Conservation (phyloP, 2,113 vertebrate species). For the Archilochus colubris region DNA sequence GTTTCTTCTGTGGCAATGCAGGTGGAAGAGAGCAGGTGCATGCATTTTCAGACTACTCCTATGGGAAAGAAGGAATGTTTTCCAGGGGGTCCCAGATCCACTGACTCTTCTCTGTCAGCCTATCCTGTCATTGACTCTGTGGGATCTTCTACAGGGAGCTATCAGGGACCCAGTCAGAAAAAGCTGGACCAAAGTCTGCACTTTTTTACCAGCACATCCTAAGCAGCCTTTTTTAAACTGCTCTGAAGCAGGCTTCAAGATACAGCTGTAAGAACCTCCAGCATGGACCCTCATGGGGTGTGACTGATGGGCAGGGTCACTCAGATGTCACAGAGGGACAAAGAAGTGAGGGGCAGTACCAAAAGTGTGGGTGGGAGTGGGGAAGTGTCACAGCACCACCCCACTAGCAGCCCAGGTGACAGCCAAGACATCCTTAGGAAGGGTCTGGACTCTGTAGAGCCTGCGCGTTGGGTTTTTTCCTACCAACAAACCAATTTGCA, state of each 20-base stretch:
- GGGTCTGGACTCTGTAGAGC: background rate
- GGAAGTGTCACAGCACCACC: background rate
- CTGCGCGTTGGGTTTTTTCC: background rate
- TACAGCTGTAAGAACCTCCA: background rate
- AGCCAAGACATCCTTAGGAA: background rate
- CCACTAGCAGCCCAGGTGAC: background rate
- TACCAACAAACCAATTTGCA: background rate
- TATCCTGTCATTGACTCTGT: background rate
- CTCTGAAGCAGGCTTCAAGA: background rate
- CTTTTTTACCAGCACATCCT: background rate
- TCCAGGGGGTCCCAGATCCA: background rate
- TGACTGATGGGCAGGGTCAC: background rate
- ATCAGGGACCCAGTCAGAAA: background rate
- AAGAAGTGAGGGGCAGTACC: background rate
- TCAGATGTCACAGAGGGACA: accelerated
- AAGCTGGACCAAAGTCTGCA: background rate
- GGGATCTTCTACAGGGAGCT: background rate
- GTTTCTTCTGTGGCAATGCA: background rate
- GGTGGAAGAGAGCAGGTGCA: too few relatives aligned
- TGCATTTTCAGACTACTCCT: accelerated
- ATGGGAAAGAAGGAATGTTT: background rate
- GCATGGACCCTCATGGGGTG: accelerated
- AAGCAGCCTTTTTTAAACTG: background rate
- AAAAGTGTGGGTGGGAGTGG: background rate
- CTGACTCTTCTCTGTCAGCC: background rate